A percentile compares a stretch with the other conserved stretches of the same genome.
Evolutionary conservation across 2,888 invertebrate species (phyloP).

Genomic region (Cenopis cana): DNA sequence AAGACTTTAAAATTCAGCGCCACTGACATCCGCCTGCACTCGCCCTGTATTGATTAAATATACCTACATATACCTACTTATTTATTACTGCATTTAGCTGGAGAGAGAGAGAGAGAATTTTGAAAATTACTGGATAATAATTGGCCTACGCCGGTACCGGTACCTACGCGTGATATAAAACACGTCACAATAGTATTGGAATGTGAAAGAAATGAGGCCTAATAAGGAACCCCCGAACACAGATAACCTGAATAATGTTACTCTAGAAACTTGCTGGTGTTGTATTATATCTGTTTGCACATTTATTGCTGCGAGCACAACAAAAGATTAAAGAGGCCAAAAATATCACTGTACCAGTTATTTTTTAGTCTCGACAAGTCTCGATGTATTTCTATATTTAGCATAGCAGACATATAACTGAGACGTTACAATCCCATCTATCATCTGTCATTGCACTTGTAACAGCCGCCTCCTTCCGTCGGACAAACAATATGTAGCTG

Average conservation of each 20-base stretch:
- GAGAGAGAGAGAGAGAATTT: background rate
- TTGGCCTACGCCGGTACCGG: no score
- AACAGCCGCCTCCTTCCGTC: background rate
- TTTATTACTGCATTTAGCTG: background rate
- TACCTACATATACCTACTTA: no score
- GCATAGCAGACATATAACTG: background rate
- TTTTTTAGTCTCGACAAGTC: background rate
- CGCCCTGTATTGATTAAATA: conserved; percentile 51
- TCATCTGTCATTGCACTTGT: conserved; percentile 1
- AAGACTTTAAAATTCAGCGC: conserved; percentile 62
- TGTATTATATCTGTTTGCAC: no score
- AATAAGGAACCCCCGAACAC: no score
- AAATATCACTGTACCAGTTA: background rate
- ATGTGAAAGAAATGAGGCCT: no score
- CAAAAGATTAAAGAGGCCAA: background rate
- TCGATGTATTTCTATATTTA: background rate
- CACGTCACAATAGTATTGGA: no score
- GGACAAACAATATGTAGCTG: background rate
- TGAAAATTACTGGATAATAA: no score
- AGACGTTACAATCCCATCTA: background rate
- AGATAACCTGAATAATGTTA: no score
- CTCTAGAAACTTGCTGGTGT: no score
- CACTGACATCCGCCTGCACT: conserved; percentile 52
- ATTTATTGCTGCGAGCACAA: background rate
- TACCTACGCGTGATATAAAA: no score